Evolutionary conservation across 2,113 vertebrate genomes (phyloP), one percentile per base, ranked within the genome.

Genomic region (Probosciger aterrimus): DNA sequence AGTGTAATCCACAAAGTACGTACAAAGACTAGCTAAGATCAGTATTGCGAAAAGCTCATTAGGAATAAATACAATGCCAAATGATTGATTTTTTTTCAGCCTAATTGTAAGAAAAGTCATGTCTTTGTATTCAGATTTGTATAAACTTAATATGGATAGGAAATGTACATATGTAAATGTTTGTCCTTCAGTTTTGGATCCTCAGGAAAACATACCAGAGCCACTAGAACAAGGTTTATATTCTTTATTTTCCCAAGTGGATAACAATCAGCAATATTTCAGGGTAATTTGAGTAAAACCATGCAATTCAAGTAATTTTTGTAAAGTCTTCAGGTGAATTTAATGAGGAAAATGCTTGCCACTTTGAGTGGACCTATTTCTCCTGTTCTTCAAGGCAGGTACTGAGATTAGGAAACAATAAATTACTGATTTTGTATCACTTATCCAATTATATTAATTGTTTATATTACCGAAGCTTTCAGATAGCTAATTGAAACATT

Each of bases 221-320:
- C 19, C 55, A 78, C 28, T 20, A 44, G 44, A 74, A 37, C 16
- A 80, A 19, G 18, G 10, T 78, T 92, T 77, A 41, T 77, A 68
- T 80, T 55, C 70, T 97, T 97, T 97, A 95, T 96, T 97, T 96
- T 94, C 85, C 70, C 82, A 82, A 95, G 93, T 39, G 4, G 46
- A 25, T 86, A 75, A 88, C 83, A 93, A 89, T 71, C 70, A 92
- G 70, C 75, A 95, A 33, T 74, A 94, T 71, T 95, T 90, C 55
- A 92, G 79, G 59, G 12, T 76, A 73, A 41, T 70, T 70, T 73
- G 44, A 77, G 39, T 87, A 92, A 95, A 79, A 7, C 16, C 86
- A 93, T 90, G 79, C 68, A 93, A 65, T 80, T 92, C 28, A 91
- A 76, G 47, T 74, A 70, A 83, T n/a, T 14, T n/a, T 62, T 83